These are phyloP conservation scores for Macrotis lagotis DNA, from an alignment of 2,113 vertebrate species.

Conservation along the genomic window DNA sequence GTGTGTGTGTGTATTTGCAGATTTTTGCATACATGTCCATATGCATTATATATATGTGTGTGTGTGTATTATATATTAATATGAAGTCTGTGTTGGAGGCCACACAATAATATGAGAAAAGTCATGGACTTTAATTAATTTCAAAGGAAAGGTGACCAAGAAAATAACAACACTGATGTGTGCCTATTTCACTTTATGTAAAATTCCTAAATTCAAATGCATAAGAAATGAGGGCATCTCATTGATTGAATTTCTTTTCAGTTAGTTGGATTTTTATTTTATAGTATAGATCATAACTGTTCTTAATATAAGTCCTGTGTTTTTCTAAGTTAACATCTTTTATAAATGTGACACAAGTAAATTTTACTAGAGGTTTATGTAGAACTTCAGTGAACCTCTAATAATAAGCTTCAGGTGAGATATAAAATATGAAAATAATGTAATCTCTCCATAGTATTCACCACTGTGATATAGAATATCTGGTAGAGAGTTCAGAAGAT, in stretches of 20 bases:
- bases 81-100: neutral
- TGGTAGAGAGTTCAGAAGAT: neutral
- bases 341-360: neutral
- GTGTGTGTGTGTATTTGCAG: neutral
- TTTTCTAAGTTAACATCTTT: neutral
- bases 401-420: neutral
- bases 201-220: neutral
- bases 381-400: neutral
- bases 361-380: neutral
- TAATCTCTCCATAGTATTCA: neutral
- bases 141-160: neutral
- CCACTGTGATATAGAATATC: neutral
- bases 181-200: neutral
- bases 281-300: neutral
- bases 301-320: neutral
- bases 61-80: neutral
- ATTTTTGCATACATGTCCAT: neutral
- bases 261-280: neutral
- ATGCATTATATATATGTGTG: neutral
- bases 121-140: neutral
- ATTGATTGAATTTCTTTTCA: neutral
- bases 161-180: neutral
- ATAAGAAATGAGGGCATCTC: neutral
- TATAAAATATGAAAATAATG: neutral
- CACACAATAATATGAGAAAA: neutral